A percentile compares a stretch with the other conserved stretches of the same genome.
These are phyloP conservation scores for Gobio gobio DNA, from an alignment of 2,113 vertebrate species.

Conservation along the genomic window DNA sequence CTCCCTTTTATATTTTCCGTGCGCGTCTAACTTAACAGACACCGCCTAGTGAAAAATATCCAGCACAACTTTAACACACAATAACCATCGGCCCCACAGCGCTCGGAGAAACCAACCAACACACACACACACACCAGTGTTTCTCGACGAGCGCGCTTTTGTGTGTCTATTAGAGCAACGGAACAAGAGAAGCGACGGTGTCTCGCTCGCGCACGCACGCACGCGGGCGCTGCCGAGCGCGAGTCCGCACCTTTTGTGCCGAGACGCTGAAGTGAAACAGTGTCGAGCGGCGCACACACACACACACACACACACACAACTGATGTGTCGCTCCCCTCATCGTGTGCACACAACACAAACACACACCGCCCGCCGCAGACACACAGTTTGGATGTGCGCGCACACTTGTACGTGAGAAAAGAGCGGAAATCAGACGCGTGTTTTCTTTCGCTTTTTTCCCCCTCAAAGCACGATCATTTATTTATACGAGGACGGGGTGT, in stretches of 20 bases:
- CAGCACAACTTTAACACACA: conserved; percentile 50
- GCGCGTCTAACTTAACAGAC: conserved; percentile 68
- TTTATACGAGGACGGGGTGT: conserved; percentile 51
- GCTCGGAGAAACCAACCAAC: background rate
- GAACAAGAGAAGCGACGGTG: conserved; percentile 53
- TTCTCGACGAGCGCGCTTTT: conserved; percentile 29
- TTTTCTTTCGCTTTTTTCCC: conserved; percentile 19
- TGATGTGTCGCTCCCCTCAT: background rate
- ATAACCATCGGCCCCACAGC: background rate
- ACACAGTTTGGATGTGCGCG: conserved; percentile 24
- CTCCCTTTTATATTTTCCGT: conserved; percentile 39
- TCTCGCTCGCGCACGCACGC: background rate
- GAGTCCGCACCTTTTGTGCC: conserved; percentile 69
- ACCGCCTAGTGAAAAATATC: conserved; percentile 64
- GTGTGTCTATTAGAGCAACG: background rate
- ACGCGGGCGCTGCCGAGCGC: conserved; percentile 16
- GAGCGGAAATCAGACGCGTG: conserved; percentile 44
- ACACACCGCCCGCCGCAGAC: background rate
- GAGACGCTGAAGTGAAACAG: conserved; percentile 52
- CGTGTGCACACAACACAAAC: background rate
- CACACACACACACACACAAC: background rate
- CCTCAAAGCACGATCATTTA: conserved; percentile 51
- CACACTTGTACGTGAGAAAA: conserved; percentile 17
- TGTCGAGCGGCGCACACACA: conserved; percentile 13
- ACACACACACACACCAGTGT: conserved; percentile 19